Evolutionary conservation across 2,113 vertebrate species (phyloP).

Genomic region (Castor canadensis): DNA sequence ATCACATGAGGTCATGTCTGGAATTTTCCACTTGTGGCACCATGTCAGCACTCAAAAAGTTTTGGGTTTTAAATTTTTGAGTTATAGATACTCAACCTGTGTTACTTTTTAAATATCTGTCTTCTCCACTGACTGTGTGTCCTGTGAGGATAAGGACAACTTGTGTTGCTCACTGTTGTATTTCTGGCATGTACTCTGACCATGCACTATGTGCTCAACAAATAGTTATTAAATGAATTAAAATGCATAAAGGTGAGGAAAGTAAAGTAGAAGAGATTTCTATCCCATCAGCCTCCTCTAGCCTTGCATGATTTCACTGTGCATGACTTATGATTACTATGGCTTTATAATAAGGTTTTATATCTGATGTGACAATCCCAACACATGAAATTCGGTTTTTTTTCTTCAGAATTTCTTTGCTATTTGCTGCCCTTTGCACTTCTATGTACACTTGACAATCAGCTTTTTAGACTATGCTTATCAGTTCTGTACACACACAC

Average conservation of each 20-base stretch:
- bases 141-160: background rate
- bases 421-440: background rate
- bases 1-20: background rate
- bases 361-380: background rate
- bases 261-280: background rate
- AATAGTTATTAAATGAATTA: background rate
- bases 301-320: background rate
- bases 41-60: background rate
- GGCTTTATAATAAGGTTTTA: background rate
- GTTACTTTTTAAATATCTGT: background rate
- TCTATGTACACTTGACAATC: background rate
- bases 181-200: background rate
- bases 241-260: background rate
- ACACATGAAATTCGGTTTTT: background rate
- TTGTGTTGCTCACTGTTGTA: background rate
- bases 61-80: background rate
- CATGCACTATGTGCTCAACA: background rate
- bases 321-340: background rate
- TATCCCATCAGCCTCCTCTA: accelerated
- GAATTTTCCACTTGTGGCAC: background rate
- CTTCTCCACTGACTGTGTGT: background rate
- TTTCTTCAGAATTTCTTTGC: background rate
- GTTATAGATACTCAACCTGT: background rate
- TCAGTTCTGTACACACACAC: background rate
- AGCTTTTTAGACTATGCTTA: background rate